Evolutionary conservation across 2,797 vertebrate species (phyloP).

Genomic region (Chelon auratus): DNA sequence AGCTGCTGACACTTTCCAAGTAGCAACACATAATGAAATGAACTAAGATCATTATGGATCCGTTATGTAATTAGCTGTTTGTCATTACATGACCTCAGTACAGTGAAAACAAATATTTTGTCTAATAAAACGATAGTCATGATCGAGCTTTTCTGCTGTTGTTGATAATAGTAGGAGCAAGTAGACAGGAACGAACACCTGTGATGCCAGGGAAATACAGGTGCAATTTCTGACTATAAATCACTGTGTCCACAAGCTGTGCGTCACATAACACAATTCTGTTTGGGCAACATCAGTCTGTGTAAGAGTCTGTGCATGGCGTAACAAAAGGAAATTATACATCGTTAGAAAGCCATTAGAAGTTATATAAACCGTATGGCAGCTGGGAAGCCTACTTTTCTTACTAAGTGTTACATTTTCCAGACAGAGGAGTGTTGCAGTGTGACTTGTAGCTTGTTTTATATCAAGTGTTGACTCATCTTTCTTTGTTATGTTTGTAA

Average conservation of each 20-base stretch:
- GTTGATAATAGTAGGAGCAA: not conserved
- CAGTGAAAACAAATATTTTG: not conserved
- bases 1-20: slow-evolving; percentile 12
- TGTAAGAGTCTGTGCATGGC: too few species aligned
- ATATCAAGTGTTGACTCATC: slow-evolving; percentile 14
- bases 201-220: slow-evolving; percentile 17
- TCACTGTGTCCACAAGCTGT: too few species aligned
- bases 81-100: slow-evolving; percentile 12
- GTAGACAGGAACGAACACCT: not conserved
- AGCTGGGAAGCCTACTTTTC: not conserved
- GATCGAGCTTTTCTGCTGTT: not conserved
- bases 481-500: slow-evolving; percentile 22
- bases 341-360: not conserved
- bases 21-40: slow-evolving; percentile 1
- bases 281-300: too few species aligned
- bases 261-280: too few species aligned
- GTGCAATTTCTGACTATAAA: not conserved
- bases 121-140: too few species aligned
- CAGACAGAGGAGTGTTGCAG: slow-evolving; percentile 10
- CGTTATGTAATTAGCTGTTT: slow-evolving; percentile 8
- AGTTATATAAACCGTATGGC: not conserved
- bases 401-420: not conserved
- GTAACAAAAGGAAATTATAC: too few species aligned
- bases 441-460: slow-evolving; percentile 18
- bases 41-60: slow-evolving; percentile 1